Base-by-base conservation (phyloP, 2,113 vertebrate genomes). In the Myiagra hebetior region DNA sequence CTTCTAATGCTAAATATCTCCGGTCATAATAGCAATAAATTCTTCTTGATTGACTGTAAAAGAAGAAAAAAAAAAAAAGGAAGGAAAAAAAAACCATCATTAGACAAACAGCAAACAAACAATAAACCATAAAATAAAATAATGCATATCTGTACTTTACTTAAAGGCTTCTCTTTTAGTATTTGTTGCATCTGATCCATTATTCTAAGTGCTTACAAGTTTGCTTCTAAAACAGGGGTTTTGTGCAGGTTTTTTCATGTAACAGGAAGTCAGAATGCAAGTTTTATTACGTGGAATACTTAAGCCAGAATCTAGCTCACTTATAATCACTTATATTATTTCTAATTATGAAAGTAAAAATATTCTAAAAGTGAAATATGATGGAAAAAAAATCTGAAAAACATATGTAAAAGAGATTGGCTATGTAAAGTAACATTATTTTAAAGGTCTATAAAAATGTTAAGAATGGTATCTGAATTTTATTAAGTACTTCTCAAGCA, bases 11-110 rank as follows among this genome's bases (percentile, higher is more conserved):
- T 98, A 99, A 90, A 99, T 98, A 95, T 99, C 99, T 95, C 98
- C 98, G 2, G 98, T 99, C 99, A 99, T 99, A 96, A 99, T 99
- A 96, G 99, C 98, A 95, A 99, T 98, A 95, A 99, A 99, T 96
- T 99, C 99, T 52, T 99, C 99, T 96, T 99, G 99, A 96, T 99
- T 99, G 95, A 99, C 99, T 99, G 97, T 27, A 91, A 84, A 91
- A 89, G 86, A 78, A 95, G 52, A 96, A 10, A 87, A 67, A 70
- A 83, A 5, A 19, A 52, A 55, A 68, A 95, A 74, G 96, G 14
- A 96, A 80, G 49, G 46, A 26, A 49, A 49, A 49, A 49, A 49
- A 49, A 49, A 26, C 2, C 77, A 67, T 16, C 2, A 15, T 98
- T 59, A 98, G 79, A 94, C n/a, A 93, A 73, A 88, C 3, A 83